Percentiles rank a stretch among this genome's conserved stretches.
These are phyloP conservation scores for Micropoecilia bifurca DNA, from an alignment of 2,797 vertebrate genomes.

Conservation along the genomic window DNA sequence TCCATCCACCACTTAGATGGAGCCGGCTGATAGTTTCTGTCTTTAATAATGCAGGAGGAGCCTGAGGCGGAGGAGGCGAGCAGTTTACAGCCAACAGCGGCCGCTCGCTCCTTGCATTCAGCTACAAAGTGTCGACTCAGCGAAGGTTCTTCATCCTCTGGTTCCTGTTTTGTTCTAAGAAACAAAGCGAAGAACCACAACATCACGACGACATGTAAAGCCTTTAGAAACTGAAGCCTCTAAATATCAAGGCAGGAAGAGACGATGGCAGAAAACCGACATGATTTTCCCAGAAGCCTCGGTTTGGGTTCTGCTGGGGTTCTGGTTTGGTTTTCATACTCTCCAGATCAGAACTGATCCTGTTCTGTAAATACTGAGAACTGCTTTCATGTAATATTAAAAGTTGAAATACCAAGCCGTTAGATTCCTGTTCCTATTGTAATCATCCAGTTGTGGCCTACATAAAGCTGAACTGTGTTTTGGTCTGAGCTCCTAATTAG, in stretches of 20 bases:
- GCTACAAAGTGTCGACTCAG: not conserved
- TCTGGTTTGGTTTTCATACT: too few relatives aligned
- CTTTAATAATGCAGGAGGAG: constrained; percentile 60
- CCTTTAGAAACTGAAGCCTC: not conserved
- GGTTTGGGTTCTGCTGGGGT: too few relatives aligned
- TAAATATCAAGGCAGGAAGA: not conserved
- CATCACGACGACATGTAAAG: not conserved
- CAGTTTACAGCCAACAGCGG: not conserved
- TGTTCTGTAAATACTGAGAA: not conserved
- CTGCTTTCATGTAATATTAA: not conserved
- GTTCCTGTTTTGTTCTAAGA: not conserved
- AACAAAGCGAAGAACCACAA: too few relatives aligned
- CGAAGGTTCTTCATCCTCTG: not conserved
- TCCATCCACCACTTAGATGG: constrained; percentile 7
- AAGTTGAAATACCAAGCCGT: not conserved
- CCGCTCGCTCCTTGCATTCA: not conserved
- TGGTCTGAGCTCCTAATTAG: not conserved
- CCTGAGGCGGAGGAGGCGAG: constrained; percentile 18
- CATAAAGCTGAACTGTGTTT: not conserved
- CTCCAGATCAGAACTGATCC: not conserved
- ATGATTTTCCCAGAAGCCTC: too few relatives aligned
- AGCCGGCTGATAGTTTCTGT: constrained; percentile 31
- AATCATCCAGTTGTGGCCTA: too few relatives aligned
- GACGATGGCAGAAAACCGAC: not conserved
- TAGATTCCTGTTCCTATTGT: too few relatives aligned